Evolutionary conservation across 35 echinoderm and acorn worm species (phyloP), one percentile per base, ranked within the genome.

Genomic region (Acanthaster planci): DNA sequence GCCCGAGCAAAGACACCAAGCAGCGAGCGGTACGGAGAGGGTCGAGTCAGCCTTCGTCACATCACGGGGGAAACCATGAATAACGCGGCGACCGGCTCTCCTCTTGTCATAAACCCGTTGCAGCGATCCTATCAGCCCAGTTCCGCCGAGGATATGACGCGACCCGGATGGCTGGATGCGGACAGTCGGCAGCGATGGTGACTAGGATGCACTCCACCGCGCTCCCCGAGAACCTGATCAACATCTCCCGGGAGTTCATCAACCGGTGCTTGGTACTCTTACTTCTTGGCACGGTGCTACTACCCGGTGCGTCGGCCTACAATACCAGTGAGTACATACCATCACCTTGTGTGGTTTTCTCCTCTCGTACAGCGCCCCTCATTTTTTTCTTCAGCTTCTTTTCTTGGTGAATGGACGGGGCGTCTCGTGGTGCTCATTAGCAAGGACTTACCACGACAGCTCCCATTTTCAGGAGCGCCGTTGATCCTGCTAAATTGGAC

Each of bases 401-500:
- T 47, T 47, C 4, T 6, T 12, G 42, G 30, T 72, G 7, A 30
- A 72, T 2, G 64, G 29, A 23, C 14, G 64, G n/a, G 42, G 42
- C 12, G 42, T 47, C 42, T 47, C 12, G 64, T 34, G 64, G 34
- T 72, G 64, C 64, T 72, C 64, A 72, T 72, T 72, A 72, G 64
- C 9, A 8, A 8, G 26, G 64, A 72, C 64, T 72, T 72, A 72
- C 64, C 23, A 29, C 10, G 64, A 72, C 64, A 72, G 34, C 26
- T 72, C 64, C 64, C 23, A 72, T 72, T 72, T 72, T 26, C 23
- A 72, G 64, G 34, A 26, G 34, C 30, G 42, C 34, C 64, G 64
- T 72, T 72, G 26, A 72, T 72, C 64, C 64, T 21, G 10, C 34
- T 34, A 72, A 72, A 72, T 72, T 72, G 64, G 64, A 72, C 64